Base-by-base conservation (phyloP, 1,140 invertebrate genomes). In the Drosophila truncata region DNA sequence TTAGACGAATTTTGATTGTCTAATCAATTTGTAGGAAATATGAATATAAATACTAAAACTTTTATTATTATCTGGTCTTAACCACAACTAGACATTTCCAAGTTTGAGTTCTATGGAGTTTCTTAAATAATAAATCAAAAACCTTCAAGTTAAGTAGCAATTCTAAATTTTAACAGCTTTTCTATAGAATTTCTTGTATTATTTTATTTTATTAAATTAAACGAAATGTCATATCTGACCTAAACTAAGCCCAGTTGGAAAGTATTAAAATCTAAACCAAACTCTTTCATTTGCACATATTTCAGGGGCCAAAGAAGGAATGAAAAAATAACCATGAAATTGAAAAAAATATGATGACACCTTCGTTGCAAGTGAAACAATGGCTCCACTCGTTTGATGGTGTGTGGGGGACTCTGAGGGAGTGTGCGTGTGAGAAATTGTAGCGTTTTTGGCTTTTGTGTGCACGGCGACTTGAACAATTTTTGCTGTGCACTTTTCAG, bases 311-410 rank as follows among this genome's bases (percentile, higher is more conserved):
- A 35, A 14, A 39, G 67, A 52, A 39, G 4, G 39, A 62, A 49
- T 9, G 49, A 23, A 72, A 80, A 87, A 80, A 80, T 69, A 65
- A 27, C 77, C 67, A 74, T 82, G 76, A 88, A 88, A 83, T 88
- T 88, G 80, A 78, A 88, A 87, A 87, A 88, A 87, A 83, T 88
- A 88, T 81, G 80, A 88, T 88, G 84, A 88, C 84, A 88, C 84
- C 84, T 88, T 88, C 66, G 83, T 81, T 81, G 84, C 84, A 55
- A 74, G 73, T 72, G 69, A 78, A 88, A 83, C 79, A 72, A 72
- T 60, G 57, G 61, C 67, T 18, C n/a, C 49, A 50, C 29, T 31
- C 49, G 27, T 31, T 47, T 25, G 14, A 8, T 29, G 27, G 7
- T 33, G 20, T 57, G 44, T 18, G 49, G 25, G 25, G 31, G 37